Conservation (phyloP, 2,888 invertebrate species). For the Cheilosia urbana region DNA sequence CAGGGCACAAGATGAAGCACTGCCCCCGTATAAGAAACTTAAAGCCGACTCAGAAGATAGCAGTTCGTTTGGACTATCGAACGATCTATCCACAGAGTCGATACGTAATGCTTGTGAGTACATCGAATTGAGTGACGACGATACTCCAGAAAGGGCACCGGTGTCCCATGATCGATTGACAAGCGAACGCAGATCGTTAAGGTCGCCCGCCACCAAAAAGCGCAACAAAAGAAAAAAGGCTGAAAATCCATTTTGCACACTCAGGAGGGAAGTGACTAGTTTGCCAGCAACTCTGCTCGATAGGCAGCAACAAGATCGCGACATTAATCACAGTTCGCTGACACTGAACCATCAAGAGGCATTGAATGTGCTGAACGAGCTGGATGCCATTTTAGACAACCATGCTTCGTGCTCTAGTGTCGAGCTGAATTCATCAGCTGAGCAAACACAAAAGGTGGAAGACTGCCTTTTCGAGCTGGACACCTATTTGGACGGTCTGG, state of each 20-base stretch:
- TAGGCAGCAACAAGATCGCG: slow-evolving; percentile 43
- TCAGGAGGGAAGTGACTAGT: slow-evolving; percentile 38
- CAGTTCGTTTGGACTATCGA: slow-evolving; percentile 79
- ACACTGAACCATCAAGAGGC: slow-evolving; percentile 78
- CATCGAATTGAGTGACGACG: slow-evolving; percentile 80
- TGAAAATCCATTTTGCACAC: slow-evolving; percentile 78
- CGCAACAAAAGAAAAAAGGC: slow-evolving; percentile 69
- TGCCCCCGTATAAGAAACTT: slow-evolving; percentile 72
- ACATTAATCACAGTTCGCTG: slow-evolving; percentile 60
- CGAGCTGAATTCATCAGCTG: slow-evolving; percentile 51
- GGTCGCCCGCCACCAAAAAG: slow-evolving; percentile 72
- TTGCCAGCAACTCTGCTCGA: slow-evolving; percentile 29
- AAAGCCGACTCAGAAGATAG: slow-evolving; percentile 64
- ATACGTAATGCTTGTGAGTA: slow-evolving; percentile 81
- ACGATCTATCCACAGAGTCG: slow-evolving; percentile 81
- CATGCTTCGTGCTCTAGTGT: slow-evolving; percentile 78
- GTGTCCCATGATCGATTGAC: slow-evolving; percentile 74
- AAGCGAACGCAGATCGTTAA: slow-evolving; percentile 67
- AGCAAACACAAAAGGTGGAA: slow-evolving; percentile 81
- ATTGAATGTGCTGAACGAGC: slow-evolving; percentile 80
- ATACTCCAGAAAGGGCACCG: slow-evolving; percentile 79
- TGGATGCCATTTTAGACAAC: slow-evolving; percentile 81
- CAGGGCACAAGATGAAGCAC: slow-evolving; percentile 64
- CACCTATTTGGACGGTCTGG: slow-evolving; percentile 84
- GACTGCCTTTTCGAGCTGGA: slow-evolving; percentile 85